Conservation (phyloP, 1,140 invertebrate species). For the Ruditapes philippinarum region DNA sequence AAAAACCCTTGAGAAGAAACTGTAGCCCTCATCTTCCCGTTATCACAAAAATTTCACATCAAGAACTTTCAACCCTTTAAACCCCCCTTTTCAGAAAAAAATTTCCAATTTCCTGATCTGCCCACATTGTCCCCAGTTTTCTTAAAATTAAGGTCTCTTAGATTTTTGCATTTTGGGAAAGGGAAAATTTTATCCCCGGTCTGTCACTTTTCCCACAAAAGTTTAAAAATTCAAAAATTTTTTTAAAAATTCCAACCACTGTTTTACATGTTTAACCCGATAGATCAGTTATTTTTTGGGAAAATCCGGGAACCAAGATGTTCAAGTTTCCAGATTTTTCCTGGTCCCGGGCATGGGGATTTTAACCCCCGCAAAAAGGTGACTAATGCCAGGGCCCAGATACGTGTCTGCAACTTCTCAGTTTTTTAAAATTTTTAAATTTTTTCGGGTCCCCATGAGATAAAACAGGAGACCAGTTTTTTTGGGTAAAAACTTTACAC, state of each 20-base stretch:
- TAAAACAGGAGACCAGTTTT: conserved; percentile 94
- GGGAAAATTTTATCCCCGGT: conserved; percentile 95
- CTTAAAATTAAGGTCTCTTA: conserved; percentile 95
- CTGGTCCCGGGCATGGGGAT: conserved; percentile 89
- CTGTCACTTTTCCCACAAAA: conserved; percentile 97
- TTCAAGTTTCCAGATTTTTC: conserved; percentile 90
- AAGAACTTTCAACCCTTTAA: conserved; percentile 91
- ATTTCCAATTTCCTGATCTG: conserved; percentile 95
- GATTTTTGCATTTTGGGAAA: conserved; percentile 93
- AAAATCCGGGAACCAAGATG: conserved; percentile 96
- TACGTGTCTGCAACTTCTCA: conserved; percentile 96
- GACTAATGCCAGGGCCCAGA: conserved; percentile 95
- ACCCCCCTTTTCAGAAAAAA: conserved; percentile 95
- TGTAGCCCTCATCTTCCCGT: conserved; percentile 96
- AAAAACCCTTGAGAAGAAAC: conserved; percentile 95
- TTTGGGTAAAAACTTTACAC: conserved; percentile 95
- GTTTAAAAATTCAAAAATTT: conserved; percentile 96
- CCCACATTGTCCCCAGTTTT: conserved; percentile 97
- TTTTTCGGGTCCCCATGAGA: conserved; percentile 95
- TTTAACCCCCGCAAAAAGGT: conserved; percentile 94
- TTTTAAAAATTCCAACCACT: conserved; percentile 93
- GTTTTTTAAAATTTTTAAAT: conserved; percentile 93
- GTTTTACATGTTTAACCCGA: conserved; percentile 94
- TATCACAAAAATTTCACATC: conserved; percentile 98
- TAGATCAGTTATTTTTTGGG: conserved; percentile 96